These are phyloP conservation scores for Emydoidea blandingii DNA, from an alignment of 2,797 vertebrate genomes.

Conservation along the genomic window DNA sequence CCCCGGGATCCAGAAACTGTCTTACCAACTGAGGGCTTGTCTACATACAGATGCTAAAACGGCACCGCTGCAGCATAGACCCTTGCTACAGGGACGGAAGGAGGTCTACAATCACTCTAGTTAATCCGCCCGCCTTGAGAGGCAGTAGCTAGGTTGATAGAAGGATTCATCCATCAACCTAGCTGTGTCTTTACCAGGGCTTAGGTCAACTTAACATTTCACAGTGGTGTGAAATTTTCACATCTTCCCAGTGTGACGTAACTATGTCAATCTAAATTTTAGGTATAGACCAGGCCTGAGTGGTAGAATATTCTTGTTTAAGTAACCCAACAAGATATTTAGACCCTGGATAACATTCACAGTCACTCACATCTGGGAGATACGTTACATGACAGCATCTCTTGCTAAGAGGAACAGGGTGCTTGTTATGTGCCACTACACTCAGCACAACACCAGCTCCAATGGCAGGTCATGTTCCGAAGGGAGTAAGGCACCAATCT, in stretches of 20 bases:
- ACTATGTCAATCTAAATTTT: background rate
- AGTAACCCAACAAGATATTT: background rate
- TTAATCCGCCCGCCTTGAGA: too few relatives aligned
- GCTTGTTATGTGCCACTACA: background rate
- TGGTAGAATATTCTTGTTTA: background rate
- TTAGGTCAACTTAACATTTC: background rate
- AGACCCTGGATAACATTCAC: background rate
- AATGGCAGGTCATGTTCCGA: background rate
- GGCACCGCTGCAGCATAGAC: background rate
- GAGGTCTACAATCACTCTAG: background rate
- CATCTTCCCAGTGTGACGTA: background rate
- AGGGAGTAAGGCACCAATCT: slow-evolving; percentile 11
- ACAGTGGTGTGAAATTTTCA: background rate
- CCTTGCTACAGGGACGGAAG: background rate
- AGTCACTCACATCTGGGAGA: background rate
- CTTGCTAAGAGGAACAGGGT: background rate
- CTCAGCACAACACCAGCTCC: background rate
- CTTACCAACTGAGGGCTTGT: background rate
- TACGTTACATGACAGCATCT: background rate
- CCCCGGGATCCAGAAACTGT: too few relatives aligned
- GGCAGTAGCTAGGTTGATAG: background rate
- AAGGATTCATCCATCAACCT: background rate
- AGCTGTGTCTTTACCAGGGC: background rate
- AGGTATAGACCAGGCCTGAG: background rate
- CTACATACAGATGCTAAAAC: background rate